phyloP scores from a whole-genome alignment of 2,797 vertebrate genomes.

The Fundulus diaphanus region DNA sequence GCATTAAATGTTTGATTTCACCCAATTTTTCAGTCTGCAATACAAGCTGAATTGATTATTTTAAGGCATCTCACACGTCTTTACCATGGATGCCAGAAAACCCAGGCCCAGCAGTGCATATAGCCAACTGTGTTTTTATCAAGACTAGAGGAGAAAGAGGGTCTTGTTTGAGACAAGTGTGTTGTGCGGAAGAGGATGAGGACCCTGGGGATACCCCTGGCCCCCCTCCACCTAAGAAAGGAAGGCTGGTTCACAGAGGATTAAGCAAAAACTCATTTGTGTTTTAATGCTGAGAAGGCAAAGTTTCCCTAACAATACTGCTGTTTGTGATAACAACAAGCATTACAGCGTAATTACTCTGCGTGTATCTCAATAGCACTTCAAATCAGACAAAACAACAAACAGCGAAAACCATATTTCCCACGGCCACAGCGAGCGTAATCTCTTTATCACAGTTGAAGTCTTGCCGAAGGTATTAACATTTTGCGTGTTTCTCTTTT shows the following conservation, averaged over 20 bases:
- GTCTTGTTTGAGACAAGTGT: conserved; percentile 62
- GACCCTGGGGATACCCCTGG: conserved; percentile 57
- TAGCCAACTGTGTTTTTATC: conserved; percentile 45
- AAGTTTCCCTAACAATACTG: conserved; percentile 32
- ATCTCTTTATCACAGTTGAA: conserved; percentile 7
- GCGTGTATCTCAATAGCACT: background rate
- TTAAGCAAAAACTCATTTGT: conserved; percentile 54
- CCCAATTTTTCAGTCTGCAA: no score
- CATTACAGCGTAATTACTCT: conserved; percentile 9
- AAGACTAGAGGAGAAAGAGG: conserved; percentile 42
- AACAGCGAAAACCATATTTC: conserved; percentile 5
- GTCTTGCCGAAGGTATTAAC: conserved; percentile 12
- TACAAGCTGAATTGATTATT: background rate
- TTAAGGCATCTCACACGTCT: background rate
- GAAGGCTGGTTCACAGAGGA: conserved; percentile 64
- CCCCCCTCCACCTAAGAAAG: conserved; percentile 30
- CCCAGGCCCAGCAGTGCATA: background rate
- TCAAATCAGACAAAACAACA: conserved; percentile 7
- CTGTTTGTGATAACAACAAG: conserved; percentile 11
- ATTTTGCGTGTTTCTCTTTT: conserved; percentile 27
- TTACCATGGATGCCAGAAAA: background rate
- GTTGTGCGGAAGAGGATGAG: conserved; percentile 65
- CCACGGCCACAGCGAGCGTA: conserved; percentile 7
- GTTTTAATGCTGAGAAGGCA: conserved; percentile 31
- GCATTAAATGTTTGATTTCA: no score